A percentile compares a stretch with the other conserved stretches of the same genome.
Evolutionary conservation across 2,888 invertebrate genomes (phyloP).

Genomic region (Augochlorella aurata): DNA sequence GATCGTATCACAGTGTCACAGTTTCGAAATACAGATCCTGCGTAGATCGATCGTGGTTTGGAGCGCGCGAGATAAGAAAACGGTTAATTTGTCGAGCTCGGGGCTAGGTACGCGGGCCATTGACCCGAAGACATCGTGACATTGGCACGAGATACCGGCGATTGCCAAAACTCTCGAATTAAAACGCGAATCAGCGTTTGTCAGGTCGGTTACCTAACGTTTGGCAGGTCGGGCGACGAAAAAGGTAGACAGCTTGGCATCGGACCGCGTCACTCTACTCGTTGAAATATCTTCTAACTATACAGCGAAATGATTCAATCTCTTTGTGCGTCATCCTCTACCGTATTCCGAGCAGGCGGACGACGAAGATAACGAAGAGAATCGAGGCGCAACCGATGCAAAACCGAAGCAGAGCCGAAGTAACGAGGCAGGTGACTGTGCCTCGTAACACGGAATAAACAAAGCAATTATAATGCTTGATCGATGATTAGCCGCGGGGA

Average conservation of each 20-base stretch:
- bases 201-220: conserved; percentile 53
- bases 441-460: not conserved
- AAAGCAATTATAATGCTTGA: conserved; percentile 23
- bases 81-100: not conserved
- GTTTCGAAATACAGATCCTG: not conserved
- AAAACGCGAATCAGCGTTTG: conserved; percentile 39
- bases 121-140: conserved; percentile 51
- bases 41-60: not conserved
- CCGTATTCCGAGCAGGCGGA: not conserved
- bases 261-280: conserved; percentile 26
- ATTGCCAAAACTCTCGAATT: conserved; percentile 43
- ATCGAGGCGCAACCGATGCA: not conserved
- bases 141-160: conserved; percentile 38
- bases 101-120: conserved; percentile 29
- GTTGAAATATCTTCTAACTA: conserved; percentile 9
- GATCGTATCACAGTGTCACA: too few relatives aligned
- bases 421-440: not conserved
- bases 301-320: conserved; percentile 11
- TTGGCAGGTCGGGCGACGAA: conserved; percentile 55
- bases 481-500: not conserved
- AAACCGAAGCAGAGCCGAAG: not conserved
- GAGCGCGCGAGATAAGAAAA: conserved; percentile 11
- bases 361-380: not conserved
- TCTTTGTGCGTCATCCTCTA: not conserved
- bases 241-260: conserved; percentile 73